Evolutionary conservation across 1,140 invertebrate genomes (phyloP).

Genomic region (Drosophila equinoxialis): DNA sequence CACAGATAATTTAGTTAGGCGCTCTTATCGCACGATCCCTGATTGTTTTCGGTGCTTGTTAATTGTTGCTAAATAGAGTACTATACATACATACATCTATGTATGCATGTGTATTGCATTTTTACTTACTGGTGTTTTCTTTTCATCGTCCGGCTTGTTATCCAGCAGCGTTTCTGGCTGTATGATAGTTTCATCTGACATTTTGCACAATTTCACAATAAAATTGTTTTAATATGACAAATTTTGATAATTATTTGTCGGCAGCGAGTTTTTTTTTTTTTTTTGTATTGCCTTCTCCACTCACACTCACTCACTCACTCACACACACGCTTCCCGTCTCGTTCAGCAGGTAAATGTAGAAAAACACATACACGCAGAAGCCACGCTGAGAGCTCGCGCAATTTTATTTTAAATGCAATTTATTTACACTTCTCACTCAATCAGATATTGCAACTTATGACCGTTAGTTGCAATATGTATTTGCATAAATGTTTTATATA

Average conservation of each 20-base stretch:
- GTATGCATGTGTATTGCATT: constrained; percentile 11
- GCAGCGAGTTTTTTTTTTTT: constrained; percentile 50
- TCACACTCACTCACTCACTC: constrained; percentile 18
- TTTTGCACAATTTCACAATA: constrained; percentile 27
- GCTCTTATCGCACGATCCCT: constrained; percentile 66
- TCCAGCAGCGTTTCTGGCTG: constrained; percentile 56
- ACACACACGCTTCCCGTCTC: constrained; percentile 44
- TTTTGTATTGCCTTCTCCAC: not conserved
- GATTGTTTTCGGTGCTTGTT: constrained; percentile 38
- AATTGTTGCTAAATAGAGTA: constrained; percentile 57
- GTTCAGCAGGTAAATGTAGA: constrained; percentile 64
- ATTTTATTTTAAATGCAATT: constrained; percentile 60
- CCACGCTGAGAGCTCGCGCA: constrained; percentile 73
- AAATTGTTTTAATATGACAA: constrained; percentile 14
- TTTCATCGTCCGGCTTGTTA: constrained; percentile 52
- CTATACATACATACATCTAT: constrained; percentile 25
- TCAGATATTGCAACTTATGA: constrained; percentile 12
- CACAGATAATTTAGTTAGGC: constrained; percentile 62
- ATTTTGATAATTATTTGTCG: constrained; percentile 13
- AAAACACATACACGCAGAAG: constrained; percentile 68
- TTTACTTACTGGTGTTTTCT: constrained; percentile 71
- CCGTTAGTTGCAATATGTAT: constrained; percentile 19
- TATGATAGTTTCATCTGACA: constrained; percentile 65
- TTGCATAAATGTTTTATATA: constrained; percentile 33
- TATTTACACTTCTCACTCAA: constrained; percentile 33